phyloP scores from a whole-genome alignment of 2,888 invertebrate genomes.

The Himalopsyche kuldschensis region DNA sequence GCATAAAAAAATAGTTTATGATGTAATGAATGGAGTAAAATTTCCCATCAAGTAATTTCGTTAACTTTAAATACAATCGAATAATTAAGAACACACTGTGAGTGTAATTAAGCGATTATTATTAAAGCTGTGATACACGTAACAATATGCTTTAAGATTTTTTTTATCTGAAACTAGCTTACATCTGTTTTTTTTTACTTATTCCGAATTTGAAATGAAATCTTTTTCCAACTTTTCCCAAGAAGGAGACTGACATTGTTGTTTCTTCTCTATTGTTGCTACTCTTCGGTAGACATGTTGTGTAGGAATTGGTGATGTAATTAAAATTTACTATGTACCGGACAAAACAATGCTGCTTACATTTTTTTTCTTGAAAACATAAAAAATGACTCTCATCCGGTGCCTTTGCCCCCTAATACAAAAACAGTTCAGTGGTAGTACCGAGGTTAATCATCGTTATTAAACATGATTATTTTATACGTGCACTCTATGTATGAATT shows the following conservation, averaged over 20 bases:
- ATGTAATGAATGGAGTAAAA: no score
- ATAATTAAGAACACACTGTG: no score
- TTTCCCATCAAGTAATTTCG: no score
- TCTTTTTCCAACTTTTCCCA: not conserved
- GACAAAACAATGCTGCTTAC: not conserved
- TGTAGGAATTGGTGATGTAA: not conserved
- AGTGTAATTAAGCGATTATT: no score
- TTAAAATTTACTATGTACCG: not conserved
- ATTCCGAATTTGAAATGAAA: not conserved
- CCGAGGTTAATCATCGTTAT: not conserved
- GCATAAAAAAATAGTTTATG: no score
- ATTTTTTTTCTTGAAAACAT: not conserved
- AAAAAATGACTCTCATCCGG: not conserved
- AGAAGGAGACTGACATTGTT: not conserved
- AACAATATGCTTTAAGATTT: no score
- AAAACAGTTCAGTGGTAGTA: not conserved
- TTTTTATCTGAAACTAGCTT: no score
- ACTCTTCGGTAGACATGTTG: not conserved
- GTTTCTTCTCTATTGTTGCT: not conserved
- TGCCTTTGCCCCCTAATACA: not conserved
- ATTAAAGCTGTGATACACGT: no score
- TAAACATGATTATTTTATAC: not conserved
- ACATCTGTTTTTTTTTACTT: no score
- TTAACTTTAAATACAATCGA: no score
- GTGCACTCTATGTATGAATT: not conserved